phyloP scores from a whole-genome alignment of 2,888 invertebrate genomes.

The Lithophane ornitopus region DNA sequence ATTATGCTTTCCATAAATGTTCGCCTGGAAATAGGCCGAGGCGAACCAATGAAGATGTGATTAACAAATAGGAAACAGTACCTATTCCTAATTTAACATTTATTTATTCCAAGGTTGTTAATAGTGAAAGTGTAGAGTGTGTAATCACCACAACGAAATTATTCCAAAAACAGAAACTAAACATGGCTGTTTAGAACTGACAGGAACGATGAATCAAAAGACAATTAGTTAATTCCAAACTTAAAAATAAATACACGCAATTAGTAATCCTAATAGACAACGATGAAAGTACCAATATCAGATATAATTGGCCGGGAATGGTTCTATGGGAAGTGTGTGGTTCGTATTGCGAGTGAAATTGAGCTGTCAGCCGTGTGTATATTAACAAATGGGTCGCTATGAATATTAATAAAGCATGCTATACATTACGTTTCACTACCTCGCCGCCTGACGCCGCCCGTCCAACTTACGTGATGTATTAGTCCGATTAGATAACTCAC shows the following conservation, averaged over 20 bases:
- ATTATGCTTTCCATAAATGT: too few species aligned
- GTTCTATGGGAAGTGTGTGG: slow-evolving; percentile 73
- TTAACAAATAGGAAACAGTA: not conserved
- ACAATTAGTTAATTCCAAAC: slow-evolving; percentile 51
- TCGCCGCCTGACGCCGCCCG: slow-evolving; percentile 62
- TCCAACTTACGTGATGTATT: slow-evolving; percentile 69
- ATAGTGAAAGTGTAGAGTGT: slow-evolving; percentile 37
- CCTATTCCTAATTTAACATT: not conserved
- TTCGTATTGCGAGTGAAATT: slow-evolving; percentile 82
- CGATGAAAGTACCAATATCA: slow-evolving; percentile 67
- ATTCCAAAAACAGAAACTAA: slow-evolving; percentile 44
- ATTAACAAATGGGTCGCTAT: slow-evolving; percentile 88
- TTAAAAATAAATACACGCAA: slow-evolving; percentile 57
- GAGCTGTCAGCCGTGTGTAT: slow-evolving; percentile 86
- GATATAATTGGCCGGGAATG: slow-evolving; percentile 73
- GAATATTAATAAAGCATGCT: slow-evolving; percentile 87
- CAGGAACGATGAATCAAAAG: slow-evolving; percentile 55
- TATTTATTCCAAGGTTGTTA: slow-evolving; percentile 2
- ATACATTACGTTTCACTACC: slow-evolving; percentile 76
- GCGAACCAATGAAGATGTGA: not conserved
- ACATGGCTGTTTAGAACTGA: slow-evolving; percentile 31
- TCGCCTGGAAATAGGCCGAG: not conserved
- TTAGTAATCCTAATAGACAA: slow-evolving; percentile 63
- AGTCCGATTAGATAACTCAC: slow-evolving; percentile 65
- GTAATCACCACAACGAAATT: not conserved